A percentile compares a stretch with the other conserved stretches of the same genome.
These are phyloP conservation scores for Menidia beryllina DNA, from an alignment of 2,113 vertebrate genomes.

Conservation along the genomic window DNA sequence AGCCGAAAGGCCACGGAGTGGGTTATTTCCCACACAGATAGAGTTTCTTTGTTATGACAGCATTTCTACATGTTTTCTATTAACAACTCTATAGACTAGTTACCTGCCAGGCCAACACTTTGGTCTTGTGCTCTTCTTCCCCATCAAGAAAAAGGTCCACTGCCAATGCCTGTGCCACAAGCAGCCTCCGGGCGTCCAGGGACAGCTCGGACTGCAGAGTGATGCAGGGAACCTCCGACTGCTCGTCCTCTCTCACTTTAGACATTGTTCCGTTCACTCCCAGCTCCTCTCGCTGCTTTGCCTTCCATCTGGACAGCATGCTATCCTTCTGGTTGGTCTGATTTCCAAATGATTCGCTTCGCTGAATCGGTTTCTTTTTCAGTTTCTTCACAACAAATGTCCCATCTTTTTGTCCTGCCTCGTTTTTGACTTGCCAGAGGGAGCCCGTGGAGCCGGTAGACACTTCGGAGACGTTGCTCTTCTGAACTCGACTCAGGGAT, in stretches of 20 bases:
- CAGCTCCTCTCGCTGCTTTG: conserved; percentile 39
- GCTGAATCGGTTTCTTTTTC: conserved; percentile 77
- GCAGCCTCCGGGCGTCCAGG: conserved; percentile 84
- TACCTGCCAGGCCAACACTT: conserved; percentile 93
- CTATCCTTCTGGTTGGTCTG: conserved; percentile 14
- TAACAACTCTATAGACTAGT: neutral
- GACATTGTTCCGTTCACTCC: conserved; percentile 18
- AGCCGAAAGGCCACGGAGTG: neutral
- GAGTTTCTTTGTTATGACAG: too few species aligned
- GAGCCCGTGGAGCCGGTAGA: conserved; percentile 70
- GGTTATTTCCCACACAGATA: neutral
- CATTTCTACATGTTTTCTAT: neutral
- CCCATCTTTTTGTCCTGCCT: conserved; percentile 58
- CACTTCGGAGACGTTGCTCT: conserved; percentile 59
- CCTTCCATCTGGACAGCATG: conserved; percentile 62
- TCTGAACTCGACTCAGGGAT: neutral
- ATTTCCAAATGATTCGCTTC: conserved; percentile 80
- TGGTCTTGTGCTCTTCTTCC: conserved; percentile 83
- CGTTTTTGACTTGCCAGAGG: conserved; percentile 85
- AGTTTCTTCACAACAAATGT: conserved; percentile 69
- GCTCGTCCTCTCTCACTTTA: conserved; percentile 35
- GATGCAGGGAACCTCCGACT: conserved; percentile 81
- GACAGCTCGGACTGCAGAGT: conserved; percentile 87
- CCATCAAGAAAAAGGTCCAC: conserved; percentile 86
- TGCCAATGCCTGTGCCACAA: conserved; percentile 92